Conservation (phyloP, 1,140 invertebrate species). For the Dendrolimus kikuchii region DNA sequence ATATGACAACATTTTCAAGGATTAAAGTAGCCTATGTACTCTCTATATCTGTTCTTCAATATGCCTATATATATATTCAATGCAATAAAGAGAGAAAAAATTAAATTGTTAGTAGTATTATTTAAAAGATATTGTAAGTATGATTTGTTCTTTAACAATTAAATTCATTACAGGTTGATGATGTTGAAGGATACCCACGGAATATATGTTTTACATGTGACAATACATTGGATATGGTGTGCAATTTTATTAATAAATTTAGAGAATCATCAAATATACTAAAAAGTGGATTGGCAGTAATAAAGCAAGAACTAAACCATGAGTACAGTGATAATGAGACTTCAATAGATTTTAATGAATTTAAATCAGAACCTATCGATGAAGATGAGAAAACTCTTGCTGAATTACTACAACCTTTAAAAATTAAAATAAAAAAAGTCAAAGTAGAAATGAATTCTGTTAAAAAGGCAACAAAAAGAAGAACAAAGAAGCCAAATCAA, state of each 20-base stretch:
- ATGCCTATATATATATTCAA: too few species aligned
- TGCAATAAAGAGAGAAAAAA: background rate
- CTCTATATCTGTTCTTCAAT: too few species aligned
- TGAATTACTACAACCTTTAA: constrained; percentile 24
- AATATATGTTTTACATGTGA: constrained; percentile 47
- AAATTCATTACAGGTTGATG: constrained; percentile 42
- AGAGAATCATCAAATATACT: constrained; percentile 40
- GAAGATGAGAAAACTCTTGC: constrained; percentile 14
- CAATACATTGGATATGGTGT: constrained; percentile 28
- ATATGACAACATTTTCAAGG: too few species aligned
- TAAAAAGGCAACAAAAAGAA: constrained; percentile 9
- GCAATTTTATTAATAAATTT: constrained; percentile 46
- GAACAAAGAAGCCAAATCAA: constrained; percentile 7
- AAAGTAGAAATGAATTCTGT: constrained; percentile 8
- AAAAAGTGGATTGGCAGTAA: constrained; percentile 28
- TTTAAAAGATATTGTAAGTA: background rate
- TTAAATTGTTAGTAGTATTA: constrained; percentile 4
- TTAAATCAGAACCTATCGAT: constrained; percentile 16
- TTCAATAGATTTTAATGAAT: constrained; percentile 20
- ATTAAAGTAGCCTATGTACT: too few species aligned
- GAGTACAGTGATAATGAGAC: constrained; percentile 16
- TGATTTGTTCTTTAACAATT: too few species aligned
- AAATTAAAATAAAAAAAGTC: constrained; percentile 17
- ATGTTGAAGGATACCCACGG: constrained; percentile 44
- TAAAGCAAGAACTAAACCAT: constrained; percentile 36